These are phyloP conservation scores for Cylindroiulus punctatus DNA, from an alignment of 2,888 invertebrate species.

Conservation along the genomic window DNA sequence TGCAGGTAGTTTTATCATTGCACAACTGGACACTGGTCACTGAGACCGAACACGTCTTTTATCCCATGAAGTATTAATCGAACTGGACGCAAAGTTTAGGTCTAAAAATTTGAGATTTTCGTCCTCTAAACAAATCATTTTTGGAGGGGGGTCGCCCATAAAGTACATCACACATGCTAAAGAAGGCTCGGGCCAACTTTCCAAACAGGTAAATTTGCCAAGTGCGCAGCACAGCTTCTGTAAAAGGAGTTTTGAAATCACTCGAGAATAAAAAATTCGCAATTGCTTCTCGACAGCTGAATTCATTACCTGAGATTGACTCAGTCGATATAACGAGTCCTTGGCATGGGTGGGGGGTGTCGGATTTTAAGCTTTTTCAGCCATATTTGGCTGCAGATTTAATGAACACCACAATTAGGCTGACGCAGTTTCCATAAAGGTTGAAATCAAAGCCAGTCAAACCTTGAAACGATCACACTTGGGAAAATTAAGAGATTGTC, in stretches of 20 bases:
- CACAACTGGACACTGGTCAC: neutral
- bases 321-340: neutral
- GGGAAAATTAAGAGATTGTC: too few relatives aligned
- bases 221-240: neutral
- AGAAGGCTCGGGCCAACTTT: neutral
- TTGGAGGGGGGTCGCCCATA: neutral
- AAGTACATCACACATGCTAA: neutral
- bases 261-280: neutral
- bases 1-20: neutral
- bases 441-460: too few relatives aligned
- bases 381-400: neutral
- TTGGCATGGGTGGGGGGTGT: neutral
- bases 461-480: too few relatives aligned
- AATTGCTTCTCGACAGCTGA: neutral
- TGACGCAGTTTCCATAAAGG: neutral
- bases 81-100: neutral
- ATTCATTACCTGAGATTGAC: conserved; percentile 7
- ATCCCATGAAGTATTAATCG: neutral
- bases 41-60: neutral
- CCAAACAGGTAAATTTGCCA: neutral
- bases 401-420: neutral
- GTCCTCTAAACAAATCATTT: neutral
- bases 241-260: neutral
- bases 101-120: neutral
- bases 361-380: neutral